Evolutionary conservation across 2,797 vertebrate species (phyloP).

Genomic region (Halcyon badia): DNA sequence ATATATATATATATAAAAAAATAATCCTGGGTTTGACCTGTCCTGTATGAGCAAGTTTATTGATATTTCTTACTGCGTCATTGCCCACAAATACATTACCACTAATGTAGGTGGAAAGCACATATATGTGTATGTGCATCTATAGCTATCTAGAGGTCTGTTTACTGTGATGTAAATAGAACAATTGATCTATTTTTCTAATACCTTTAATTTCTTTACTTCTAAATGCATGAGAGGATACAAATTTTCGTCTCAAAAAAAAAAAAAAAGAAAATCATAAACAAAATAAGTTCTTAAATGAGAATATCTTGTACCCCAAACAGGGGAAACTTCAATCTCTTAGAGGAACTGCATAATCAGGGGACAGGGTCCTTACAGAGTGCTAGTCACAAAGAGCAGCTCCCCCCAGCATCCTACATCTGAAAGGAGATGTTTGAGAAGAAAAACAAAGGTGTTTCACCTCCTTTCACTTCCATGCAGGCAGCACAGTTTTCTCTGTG

Average conservation of each 20-base stretch:
- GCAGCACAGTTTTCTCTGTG: neutral
- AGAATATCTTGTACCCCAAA: neutral
- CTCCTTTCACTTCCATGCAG: neutral
- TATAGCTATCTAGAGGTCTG: neutral
- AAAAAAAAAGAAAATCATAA: neutral
- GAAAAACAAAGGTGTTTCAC: neutral
- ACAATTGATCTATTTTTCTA: neutral
- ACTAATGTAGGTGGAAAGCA: neutral
- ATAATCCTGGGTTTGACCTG: neutral
- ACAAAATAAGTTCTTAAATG: neutral
- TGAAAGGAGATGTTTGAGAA: neutral
- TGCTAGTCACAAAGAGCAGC: neutral
- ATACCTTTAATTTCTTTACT: neutral
- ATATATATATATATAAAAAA: neutral
- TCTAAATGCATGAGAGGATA: neutral
- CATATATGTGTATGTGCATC: neutral
- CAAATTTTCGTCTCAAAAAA: neutral
- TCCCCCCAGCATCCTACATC: rapidly evolving
- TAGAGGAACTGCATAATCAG: neutral
- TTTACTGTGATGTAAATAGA: neutral
- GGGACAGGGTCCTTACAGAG: neutral
- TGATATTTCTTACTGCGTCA: neutral
- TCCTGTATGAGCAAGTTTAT: neutral
- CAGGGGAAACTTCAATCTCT: neutral
- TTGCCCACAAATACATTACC: neutral